Conservation (phyloP, 2,888 invertebrate species). For the Drosophila borborema region DNA sequence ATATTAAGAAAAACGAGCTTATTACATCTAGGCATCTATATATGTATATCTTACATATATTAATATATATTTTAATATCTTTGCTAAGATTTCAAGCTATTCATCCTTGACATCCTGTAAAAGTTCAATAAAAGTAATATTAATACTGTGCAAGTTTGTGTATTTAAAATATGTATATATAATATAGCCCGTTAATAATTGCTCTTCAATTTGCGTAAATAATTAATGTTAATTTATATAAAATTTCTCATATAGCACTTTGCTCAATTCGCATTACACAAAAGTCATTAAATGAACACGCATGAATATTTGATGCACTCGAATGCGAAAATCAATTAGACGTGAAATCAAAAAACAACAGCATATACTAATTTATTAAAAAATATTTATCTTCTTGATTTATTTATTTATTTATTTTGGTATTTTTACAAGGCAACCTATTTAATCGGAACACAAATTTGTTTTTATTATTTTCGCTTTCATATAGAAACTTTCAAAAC, state of each 20-base stretch:
- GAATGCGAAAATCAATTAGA: slow-evolving; percentile 76
- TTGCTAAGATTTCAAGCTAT: background rate
- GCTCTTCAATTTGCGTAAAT: slow-evolving; percentile 43
- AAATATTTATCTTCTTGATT: slow-evolving; percentile 12
- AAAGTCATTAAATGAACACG: slow-evolving; percentile 72
- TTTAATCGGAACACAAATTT: slow-evolving; percentile 42
- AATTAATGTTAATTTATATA: slow-evolving; percentile 50
- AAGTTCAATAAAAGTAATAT: background rate
- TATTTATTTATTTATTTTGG: background rate
- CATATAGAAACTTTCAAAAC: no score
- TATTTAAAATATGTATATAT: background rate
- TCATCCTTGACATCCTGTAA: background rate
- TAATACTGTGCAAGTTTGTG: slow-evolving; percentile 7
- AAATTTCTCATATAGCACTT: slow-evolving; percentile 29
- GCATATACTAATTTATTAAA: slow-evolving; percentile 5
- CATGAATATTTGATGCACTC: slow-evolving; percentile 77
- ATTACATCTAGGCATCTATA: no score
- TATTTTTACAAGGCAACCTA: slow-evolving; percentile 32
- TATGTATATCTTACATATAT: background rate
- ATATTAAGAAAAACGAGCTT: no score
- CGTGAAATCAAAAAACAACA: slow-evolving; percentile 47
- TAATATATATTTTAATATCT: background rate
- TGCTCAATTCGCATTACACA: slow-evolving; percentile 38
- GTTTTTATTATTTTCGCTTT: slow-evolving; percentile 18
- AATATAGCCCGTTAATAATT: slow-evolving; percentile 10